Base-by-base conservation (phyloP, 1,140 invertebrate genomes). In the Aphaenogaster floridana region DNA sequence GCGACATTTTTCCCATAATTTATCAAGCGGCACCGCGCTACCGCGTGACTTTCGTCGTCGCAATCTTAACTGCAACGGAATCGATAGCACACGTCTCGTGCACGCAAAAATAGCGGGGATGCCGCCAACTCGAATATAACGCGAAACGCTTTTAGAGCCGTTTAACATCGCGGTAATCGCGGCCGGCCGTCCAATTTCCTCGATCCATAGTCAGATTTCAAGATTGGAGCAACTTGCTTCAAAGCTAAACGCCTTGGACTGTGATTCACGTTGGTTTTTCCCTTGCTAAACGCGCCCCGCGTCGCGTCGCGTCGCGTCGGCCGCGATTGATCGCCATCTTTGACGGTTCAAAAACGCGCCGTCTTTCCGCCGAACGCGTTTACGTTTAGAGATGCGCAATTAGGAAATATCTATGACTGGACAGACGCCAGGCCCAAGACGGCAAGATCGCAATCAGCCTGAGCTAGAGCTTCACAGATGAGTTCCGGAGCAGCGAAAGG, bases 41-140 rank as follows among this genome's bases (percentile, higher is more conserved):
- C 78, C 63, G 50, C 77, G 72, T 87, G 76, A 83, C 59, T 91
- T 80, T 76, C 42, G 83, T 84, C 76, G 90, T 87, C 87, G 91
- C 88, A 80, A 91, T 92, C 77, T 68, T 79, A 91, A 88, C 92
- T 92, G 92, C 92, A 93, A 79, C 66, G 87, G 83, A 93, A 92
- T 92, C 91, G 72, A 93, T 93, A 93, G 59, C 87, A 66, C 17
- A 85, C 86, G 81, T 87, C 76, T 79, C 86, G 72, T 89, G 57
- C 87, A 91, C 74, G 78, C 68, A 69, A 88, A 87, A 88, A 85
- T 68, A 77, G 50, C 48, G 28, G 21, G 63, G 11, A 21, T 13
- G 39, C 52, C 57, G 66, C 15, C 2, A 57, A 66, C 63, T 87
- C 42, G 45, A 59, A 11, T 52, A 69, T 34, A 87, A 85, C 11